Percentiles rank a stretch among this genome's conserved stretches.
phyloP scores from a whole-genome alignment of 2,113 vertebrate species.

The Gallinago media region DNA sequence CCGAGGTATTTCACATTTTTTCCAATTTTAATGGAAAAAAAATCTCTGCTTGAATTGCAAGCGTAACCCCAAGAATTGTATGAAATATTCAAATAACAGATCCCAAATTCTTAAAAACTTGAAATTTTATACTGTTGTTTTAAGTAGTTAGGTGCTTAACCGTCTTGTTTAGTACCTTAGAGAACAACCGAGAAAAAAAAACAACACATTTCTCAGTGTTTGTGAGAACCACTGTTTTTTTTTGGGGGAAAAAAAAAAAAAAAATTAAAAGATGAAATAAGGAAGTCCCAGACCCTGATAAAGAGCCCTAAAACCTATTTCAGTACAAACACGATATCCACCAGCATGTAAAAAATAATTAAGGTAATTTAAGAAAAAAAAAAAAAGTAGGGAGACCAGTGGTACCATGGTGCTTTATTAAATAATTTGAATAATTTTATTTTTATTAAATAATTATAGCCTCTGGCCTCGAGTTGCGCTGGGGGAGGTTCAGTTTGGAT shows the following conservation, averaged over 20 bases:
- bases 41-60: background rate
- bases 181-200: background rate
- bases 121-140: background rate
- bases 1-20: background rate
- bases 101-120: background rate
- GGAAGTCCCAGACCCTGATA: background rate
- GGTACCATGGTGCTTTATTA: no score
- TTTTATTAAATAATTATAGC: no score
- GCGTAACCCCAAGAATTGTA: rapidly evolving
- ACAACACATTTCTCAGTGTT: background rate
- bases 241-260: background rate
- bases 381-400: background rate
- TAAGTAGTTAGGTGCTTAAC: background rate
- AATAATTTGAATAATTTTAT: no score
- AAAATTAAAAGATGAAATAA: background rate
- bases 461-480: no score
- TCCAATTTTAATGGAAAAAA: background rate
- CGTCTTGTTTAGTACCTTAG: background rate
- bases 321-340: background rate
- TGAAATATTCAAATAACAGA: background rate
- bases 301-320: background rate
- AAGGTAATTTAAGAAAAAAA: background rate
- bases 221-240: background rate
- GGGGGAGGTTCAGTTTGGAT: no score
- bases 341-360: background rate